Conservation (phyloP, 2,113 vertebrate species). For the Poeciliopsis prolifica region DNA sequence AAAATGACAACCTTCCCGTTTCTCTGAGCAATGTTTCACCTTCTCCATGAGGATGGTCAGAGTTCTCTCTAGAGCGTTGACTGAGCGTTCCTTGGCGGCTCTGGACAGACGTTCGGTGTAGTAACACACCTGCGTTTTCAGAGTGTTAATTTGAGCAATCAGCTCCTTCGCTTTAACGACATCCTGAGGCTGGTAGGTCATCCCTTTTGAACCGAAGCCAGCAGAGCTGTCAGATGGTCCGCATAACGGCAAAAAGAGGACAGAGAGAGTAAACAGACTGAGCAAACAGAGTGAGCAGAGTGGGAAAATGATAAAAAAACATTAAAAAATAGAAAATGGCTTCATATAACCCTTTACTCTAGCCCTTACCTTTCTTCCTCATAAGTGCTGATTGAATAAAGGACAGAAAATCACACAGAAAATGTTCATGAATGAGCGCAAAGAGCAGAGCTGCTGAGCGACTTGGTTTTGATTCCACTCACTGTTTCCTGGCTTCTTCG, state of each 20-base stretch:
- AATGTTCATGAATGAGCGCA: background rate
- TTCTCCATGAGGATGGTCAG: slow-evolving; percentile 95
- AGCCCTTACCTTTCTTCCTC: slow-evolving; percentile 94
- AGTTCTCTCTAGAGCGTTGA: slow-evolving; percentile 94
- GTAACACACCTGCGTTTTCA: slow-evolving; percentile 98
- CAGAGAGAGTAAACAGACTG: background rate
- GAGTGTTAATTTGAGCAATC: slow-evolving; percentile 95
- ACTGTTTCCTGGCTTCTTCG: slow-evolving; percentile 96
- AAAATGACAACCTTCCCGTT: background rate
- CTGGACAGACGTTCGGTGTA: slow-evolving; percentile 94
- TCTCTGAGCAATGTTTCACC: slow-evolving; percentile 70
- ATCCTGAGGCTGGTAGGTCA: slow-evolving; percentile 93
- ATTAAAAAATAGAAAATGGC: background rate
- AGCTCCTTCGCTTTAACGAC: slow-evolving; percentile 94
- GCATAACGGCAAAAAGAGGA: background rate
- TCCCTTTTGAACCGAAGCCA: slow-evolving; percentile 84
- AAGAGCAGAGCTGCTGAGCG: background rate
- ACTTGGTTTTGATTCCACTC: slow-evolving; percentile 73
- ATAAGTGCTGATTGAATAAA: slow-evolving; percentile 83
- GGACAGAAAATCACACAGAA: slow-evolving; percentile 32
- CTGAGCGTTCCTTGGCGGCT: slow-evolving; percentile 94
- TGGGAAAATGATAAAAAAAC: background rate
- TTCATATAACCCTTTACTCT: background rate
- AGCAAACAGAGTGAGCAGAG: background rate
- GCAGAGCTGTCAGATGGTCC: slow-evolving; percentile 69